phyloP scores from a whole-genome alignment of 2,113 vertebrate species.

The Cyanoliseus patagonus region DNA sequence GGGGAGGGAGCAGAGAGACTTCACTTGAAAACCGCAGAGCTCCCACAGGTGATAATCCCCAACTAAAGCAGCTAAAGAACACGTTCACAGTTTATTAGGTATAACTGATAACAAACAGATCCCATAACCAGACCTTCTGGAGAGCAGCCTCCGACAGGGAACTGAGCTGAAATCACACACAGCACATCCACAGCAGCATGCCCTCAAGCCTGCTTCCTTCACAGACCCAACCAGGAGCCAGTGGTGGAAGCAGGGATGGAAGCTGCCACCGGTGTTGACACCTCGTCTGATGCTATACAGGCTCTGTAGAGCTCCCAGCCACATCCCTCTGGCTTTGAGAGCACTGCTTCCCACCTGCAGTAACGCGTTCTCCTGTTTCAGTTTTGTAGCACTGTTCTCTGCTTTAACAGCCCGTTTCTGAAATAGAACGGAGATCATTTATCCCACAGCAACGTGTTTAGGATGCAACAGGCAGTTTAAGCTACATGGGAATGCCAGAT shows the following conservation, averaged over 20 bases:
- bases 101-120: fast-evolving
- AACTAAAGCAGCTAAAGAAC: not conserved
- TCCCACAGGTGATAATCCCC: not conserved
- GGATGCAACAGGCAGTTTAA: not conserved
- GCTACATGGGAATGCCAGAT: fast-evolving
- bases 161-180: not conserved
- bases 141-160: not conserved
- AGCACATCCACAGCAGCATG: not conserved
- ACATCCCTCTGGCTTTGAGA: not conserved
- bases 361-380: constrained; percentile 80
- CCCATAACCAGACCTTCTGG: not conserved
- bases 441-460: not conserved
- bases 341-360: constrained; percentile 75
- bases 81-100: not conserved
- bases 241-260: not conserved
- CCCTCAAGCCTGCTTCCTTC: not conserved
- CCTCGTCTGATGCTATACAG: fast-evolving
- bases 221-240: fast-evolving
- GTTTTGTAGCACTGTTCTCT: constrained; percentile 76
- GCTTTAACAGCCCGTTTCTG: constrained; percentile 90
- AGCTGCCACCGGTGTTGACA: fast-evolving
- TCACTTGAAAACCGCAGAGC: not conserved
- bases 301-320: not conserved
- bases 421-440: not conserved
- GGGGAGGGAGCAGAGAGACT: not conserved